Percentiles rank a stretch among this genome's conserved stretches.
These are phyloP conservation scores for Pachycephus smyrnensis DNA, from an alignment of 2,888 invertebrate genomes.

Conservation along the genomic window DNA sequence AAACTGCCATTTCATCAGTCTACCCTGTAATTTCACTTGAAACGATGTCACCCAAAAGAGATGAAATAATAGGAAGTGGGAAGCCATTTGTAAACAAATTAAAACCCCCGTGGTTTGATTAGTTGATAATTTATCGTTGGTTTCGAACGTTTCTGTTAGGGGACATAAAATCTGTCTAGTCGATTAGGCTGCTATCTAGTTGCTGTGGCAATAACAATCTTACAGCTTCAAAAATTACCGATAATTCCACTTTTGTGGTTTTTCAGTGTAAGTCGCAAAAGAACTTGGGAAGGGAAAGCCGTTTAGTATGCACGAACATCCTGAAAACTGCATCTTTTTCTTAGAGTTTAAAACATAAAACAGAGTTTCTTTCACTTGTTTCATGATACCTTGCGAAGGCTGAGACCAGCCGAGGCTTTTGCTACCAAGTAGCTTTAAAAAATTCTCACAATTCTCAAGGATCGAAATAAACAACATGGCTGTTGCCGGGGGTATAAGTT, in stretches of 20 bases:
- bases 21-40: conserved; percentile 25
- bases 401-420: not conserved
- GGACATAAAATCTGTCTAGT: too few relatives aligned
- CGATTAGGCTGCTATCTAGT: not conserved
- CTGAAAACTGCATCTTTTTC: not conserved
- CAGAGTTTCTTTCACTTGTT: not conserved
- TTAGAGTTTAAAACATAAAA: not conserved
- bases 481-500: not conserved
- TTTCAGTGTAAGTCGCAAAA: not conserved
- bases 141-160: not conserved
- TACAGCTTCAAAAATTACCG: not conserved
- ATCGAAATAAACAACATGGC: conserved; percentile 2
- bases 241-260: not conserved
- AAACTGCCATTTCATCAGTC: conserved; percentile 66
- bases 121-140: not conserved
- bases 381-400: not conserved
- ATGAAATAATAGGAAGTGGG: not conserved
- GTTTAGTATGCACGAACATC: not conserved
- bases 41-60: not conserved
- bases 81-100: conserved; percentile 24
- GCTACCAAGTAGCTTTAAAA: not conserved
- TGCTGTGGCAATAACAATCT: not conserved
- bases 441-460: not conserved
- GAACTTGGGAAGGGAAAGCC: not conserved
- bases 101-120: not conserved